A percentile compares a stretch with the other conserved stretches of the same genome.
These are phyloP conservation scores for Lymantria dispar DNA, from an alignment of 2,888 invertebrate genomes.

Conservation along the genomic window DNA sequence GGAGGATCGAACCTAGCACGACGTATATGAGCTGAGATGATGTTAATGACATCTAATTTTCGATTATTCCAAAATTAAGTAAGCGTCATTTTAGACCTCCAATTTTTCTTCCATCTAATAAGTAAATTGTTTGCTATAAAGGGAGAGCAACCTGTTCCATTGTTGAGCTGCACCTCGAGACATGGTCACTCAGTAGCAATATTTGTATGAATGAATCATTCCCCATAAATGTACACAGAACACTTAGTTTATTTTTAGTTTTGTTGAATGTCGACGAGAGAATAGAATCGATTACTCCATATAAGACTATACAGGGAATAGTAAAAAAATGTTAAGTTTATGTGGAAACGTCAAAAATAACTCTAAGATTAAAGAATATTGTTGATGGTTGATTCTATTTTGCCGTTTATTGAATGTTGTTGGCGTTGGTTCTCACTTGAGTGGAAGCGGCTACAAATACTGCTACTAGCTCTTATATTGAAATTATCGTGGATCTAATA, in stretches of 20 bases:
- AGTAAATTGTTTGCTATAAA: constrained; percentile 75
- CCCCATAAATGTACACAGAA: constrained; percentile 16
- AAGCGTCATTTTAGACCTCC: constrained; percentile 45
- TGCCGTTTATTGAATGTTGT: too few relatives aligned
- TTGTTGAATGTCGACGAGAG: not conserved
- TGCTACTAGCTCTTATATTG: too few relatives aligned
- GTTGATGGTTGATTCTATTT: too few relatives aligned
- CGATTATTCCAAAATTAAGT: not conserved
- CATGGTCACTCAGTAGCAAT: constrained; percentile 40
- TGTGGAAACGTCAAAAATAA: too few relatives aligned
- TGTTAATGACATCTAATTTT: too few relatives aligned
- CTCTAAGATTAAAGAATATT: too few relatives aligned
- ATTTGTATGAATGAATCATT: constrained; percentile 35
- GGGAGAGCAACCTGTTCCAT: constrained; percentile 66
- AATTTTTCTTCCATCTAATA: constrained; percentile 65
- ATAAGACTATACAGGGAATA: not conserved
- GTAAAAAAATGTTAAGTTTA: too few relatives aligned
- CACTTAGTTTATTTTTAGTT: constrained; percentile 6
- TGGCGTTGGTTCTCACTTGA: too few relatives aligned
- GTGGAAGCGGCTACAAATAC: too few relatives aligned
- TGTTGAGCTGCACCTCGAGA: constrained; percentile 52
- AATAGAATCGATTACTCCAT: not conserved
- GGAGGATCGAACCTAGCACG: too few relatives aligned
- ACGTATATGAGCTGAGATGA: too few relatives aligned
- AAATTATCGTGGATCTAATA: too few relatives aligned